These are phyloP conservation scores for Papilio xuthus DNA, from an alignment of 1,140 invertebrate species.

Conservation along the genomic window DNA sequence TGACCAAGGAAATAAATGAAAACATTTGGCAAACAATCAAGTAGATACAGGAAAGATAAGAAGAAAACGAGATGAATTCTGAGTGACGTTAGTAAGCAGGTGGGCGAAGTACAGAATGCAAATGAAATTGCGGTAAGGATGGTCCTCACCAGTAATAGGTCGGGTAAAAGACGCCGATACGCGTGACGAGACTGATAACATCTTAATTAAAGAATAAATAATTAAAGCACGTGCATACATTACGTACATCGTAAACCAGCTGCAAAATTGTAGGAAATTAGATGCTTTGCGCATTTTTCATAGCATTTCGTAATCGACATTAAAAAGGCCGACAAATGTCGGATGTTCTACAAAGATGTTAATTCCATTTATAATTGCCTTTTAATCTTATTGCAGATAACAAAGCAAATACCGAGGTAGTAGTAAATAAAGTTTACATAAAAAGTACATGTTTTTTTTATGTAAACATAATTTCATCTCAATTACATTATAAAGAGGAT, in stretches of 20 bases:
- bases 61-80: conserved; percentile 16
- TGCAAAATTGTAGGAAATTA: conserved; percentile 34
- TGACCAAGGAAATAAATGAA: neutral
- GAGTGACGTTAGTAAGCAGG: conserved; percentile 28
- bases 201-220: conserved; percentile 35
- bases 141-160: neutral
- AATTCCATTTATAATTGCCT: neutral
- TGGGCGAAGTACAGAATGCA: conserved; percentile 15
- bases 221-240: conserved; percentile 35
- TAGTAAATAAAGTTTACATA: neutral
- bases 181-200: conserved; percentile 25
- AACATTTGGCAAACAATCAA: conserved; percentile 10
- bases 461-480: neutral
- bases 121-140: conserved; percentile 8
- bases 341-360: neutral
- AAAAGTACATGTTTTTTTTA: neutral
- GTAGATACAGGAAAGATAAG: conserved; percentile 1
- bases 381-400: neutral
- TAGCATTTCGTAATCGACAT: conserved; percentile 21
- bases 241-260: conserved; percentile 23
- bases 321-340: neutral
- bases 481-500: neutral
- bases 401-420: neutral
- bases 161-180: conserved; percentile 23
- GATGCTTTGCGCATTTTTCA: conserved; percentile 1